Evolutionary conservation across 2,888 invertebrate species (phyloP).

Genomic region (Tachina grossa): DNA sequence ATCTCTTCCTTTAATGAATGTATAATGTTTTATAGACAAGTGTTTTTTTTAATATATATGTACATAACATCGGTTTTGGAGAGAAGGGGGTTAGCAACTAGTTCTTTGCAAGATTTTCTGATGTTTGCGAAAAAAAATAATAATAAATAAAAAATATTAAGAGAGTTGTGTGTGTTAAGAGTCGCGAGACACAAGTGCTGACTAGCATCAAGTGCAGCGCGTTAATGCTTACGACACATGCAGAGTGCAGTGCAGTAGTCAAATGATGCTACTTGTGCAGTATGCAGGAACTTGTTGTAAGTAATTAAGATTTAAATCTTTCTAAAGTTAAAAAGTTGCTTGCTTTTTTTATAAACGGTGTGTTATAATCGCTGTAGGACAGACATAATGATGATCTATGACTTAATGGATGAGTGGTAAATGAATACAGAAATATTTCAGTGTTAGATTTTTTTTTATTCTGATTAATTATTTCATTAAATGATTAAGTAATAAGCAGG

Average conservation of each 20-base stretch:
- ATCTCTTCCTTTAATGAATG: too few species aligned
- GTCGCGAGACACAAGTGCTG: background rate
- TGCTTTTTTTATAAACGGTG: conserved; percentile 14
- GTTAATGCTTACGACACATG: conserved; percentile 13
- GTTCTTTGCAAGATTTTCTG: conserved; percentile 7
- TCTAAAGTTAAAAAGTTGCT: conserved; percentile 23
- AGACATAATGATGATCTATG: conserved; percentile 39
- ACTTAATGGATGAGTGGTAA: conserved; percentile 22
- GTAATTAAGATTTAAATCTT: conserved; percentile 61
- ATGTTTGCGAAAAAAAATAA: background rate
- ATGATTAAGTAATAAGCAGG: background rate
- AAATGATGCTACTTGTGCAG: conserved; percentile 15
- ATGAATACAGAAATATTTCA: conserved; percentile 3
- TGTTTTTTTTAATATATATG: background rate
- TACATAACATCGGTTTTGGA: background rate
- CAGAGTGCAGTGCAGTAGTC: conserved; percentile 27
- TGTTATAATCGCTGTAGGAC: conserved; percentile 31
- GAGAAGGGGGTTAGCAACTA: conserved; percentile 2
- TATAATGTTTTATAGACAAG: background rate
- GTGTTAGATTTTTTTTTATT: background rate
- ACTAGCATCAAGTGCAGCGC: conserved; percentile 7
- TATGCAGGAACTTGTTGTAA: conserved; percentile 47
- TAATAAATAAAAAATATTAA: background rate
- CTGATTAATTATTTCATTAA: background rate
- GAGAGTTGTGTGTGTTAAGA: background rate